phyloP scores from a whole-genome alignment of 2,113 vertebrate genomes.

The Benitochromis conjunctus region DNA sequence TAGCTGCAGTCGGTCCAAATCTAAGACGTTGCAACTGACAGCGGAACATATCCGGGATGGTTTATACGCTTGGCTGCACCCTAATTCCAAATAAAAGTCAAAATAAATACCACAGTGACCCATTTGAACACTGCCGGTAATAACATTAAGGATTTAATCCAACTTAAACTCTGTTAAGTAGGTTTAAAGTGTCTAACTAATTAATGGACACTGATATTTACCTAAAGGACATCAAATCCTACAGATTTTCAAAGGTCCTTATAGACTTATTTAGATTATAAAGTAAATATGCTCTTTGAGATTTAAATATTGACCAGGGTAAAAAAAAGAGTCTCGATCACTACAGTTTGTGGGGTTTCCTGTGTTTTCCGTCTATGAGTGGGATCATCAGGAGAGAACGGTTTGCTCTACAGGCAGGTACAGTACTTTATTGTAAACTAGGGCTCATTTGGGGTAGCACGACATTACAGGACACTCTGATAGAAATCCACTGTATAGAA shows the following conservation, averaged over 20 bases:
- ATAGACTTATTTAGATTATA: conserved; percentile 26
- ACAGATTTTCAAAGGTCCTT: neutral
- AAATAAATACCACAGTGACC: conserved; percentile 8
- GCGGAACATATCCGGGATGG: neutral
- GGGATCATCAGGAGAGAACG: neutral
- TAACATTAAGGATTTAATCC: conserved; percentile 6
- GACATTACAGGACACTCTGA: conserved; percentile 50
- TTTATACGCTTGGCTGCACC: neutral
- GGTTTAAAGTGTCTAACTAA: conserved; percentile 24
- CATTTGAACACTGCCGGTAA: conserved; percentile 28
- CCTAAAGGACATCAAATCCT: conserved; percentile 37
- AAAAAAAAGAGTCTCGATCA: neutral
- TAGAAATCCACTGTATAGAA: conserved; percentile 71
- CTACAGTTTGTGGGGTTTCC: neutral
- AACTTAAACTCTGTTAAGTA: conserved; percentile 36
- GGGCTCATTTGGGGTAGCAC: conserved; percentile 29
- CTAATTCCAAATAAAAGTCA: conserved; percentile 8
- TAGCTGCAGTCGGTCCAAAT: neutral
- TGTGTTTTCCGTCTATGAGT: neutral
- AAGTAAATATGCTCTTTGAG: conserved; percentile 31
- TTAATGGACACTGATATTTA: conserved; percentile 33
- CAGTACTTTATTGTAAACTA: conserved; percentile 37
- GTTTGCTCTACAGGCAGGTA: conserved; percentile 39
- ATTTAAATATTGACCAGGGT: conserved; percentile 16
- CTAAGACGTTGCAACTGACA: neutral